phyloP scores from a whole-genome alignment of 2,797 vertebrate genomes.

The Poeciliopsis infans region DNA sequence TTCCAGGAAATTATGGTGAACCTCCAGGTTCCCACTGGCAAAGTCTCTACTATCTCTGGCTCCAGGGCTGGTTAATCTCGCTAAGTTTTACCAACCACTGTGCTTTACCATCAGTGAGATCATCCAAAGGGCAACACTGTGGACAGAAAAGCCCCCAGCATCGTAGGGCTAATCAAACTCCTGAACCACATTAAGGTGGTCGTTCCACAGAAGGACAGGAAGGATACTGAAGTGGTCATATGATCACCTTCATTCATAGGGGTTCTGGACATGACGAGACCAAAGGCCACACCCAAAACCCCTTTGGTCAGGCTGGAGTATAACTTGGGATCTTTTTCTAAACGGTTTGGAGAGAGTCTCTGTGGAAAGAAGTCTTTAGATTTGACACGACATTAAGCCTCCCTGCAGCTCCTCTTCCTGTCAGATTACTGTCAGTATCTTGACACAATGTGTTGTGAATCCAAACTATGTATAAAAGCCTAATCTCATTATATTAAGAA shows the following conservation, averaged over 20 bases:
- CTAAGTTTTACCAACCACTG: not conserved
- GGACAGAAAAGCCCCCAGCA: not conserved
- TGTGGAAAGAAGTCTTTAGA: not conserved
- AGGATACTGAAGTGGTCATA: not conserved
- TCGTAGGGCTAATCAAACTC: not conserved
- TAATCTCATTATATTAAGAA: not conserved
- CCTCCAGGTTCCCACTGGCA: not conserved
- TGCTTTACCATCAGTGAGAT: not conserved
- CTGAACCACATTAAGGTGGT: not conserved
- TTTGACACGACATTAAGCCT: no score
- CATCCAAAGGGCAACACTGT: not conserved
- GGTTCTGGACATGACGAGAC: not conserved
- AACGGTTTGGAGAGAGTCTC: not conserved
- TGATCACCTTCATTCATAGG: not conserved
- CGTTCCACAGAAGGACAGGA: not conserved
- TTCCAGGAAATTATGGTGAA: not conserved
- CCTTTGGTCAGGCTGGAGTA: not conserved
- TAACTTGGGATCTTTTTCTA: not conserved
- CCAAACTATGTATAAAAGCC: not conserved
- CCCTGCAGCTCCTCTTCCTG: no score
- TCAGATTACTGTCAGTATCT: not conserved
- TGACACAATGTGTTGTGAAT: not conserved
- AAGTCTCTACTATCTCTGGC: not conserved
- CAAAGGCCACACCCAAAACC: not conserved
- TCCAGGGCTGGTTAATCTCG: not conserved